phyloP scores from a whole-genome alignment of 2,113 vertebrate genomes.

The Microcebus murinus region DNA sequence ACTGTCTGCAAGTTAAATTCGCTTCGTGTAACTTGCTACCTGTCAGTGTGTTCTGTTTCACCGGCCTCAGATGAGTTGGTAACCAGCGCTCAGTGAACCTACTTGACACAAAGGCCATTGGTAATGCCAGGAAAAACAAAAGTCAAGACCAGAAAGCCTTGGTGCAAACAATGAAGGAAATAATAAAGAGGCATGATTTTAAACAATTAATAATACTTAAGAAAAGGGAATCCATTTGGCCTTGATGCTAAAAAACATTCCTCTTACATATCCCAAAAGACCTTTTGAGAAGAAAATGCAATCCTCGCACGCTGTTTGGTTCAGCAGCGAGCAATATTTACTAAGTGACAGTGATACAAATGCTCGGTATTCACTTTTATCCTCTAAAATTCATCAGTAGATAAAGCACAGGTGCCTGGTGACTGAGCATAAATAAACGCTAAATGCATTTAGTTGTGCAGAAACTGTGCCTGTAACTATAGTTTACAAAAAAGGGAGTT shows the following conservation, averaged over 20 bases:
- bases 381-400: constrained; percentile 8
- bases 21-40: background rate
- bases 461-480: background rate
- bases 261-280: background rate
- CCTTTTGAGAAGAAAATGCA: background rate
- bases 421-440: background rate
- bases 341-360: background rate
- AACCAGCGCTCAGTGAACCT: background rate
- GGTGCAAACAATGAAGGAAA: background rate
- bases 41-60: background rate
- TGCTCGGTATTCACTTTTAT: background rate
- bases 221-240: background rate
- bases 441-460: background rate
- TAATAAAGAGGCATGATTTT: background rate
- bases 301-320: background rate
- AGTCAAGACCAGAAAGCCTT: background rate
- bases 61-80: background rate
- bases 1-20: background rate
- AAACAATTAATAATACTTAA: background rate
- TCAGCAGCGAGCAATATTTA: background rate
- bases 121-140: background rate
- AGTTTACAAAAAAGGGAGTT: background rate
- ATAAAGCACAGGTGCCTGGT: background rate
- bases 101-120: background rate
- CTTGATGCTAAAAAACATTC: background rate